Percentiles rank a stretch among this genome's conserved stretches.
phyloP scores from a whole-genome alignment of 1,140 invertebrate genomes.

The Condylostylus longicornis region DNA sequence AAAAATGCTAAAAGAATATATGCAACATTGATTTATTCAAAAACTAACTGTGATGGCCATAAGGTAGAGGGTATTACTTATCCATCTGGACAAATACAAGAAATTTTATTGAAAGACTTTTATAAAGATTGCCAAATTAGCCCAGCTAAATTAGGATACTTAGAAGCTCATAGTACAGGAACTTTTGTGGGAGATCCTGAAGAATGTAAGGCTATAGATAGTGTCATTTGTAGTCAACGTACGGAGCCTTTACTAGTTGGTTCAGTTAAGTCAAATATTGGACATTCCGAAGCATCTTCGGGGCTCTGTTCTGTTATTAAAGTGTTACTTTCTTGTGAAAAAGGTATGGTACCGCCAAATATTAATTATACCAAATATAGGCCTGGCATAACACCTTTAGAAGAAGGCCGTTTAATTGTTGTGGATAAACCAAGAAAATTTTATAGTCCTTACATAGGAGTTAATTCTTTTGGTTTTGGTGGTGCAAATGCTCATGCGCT shows the following conservation, averaged over 20 bases:
- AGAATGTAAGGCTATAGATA: conserved; percentile 72
- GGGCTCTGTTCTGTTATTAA: conserved; percentile 74
- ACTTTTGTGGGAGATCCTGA: conserved; percentile 72
- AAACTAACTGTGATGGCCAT: conserved; percentile 74
- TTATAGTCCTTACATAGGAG: conserved; percentile 42
- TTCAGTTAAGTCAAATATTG: conserved; percentile 85
- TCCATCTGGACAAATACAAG: conserved; percentile 71
- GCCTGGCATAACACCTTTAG: conserved; percentile 52
- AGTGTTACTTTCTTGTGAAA: conserved; percentile 58
- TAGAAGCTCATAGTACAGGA: conserved; percentile 86
- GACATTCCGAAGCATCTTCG: conserved; percentile 81
- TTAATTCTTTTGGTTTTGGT: conserved; percentile 80
- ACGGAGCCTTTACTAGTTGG: conserved; percentile 62
- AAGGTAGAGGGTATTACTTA: conserved; percentile 84
- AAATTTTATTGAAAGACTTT: conserved; percentile 61
- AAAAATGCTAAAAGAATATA: conserved; percentile 64
- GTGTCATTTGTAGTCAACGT: conserved; percentile 57
- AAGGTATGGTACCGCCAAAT: conserved; percentile 59
- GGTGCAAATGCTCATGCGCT: conserved; percentile 60
- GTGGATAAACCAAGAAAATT: conserved; percentile 49
- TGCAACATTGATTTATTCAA: conserved; percentile 37
- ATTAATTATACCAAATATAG: conserved; percentile 60
- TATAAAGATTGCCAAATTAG: conserved; percentile 70
- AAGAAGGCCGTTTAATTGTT: conserved; percentile 52
- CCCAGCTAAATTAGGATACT: conserved; percentile 54